Conservation (phyloP, 1,140 invertebrate species). For the Oncopodura yosiiana region DNA sequence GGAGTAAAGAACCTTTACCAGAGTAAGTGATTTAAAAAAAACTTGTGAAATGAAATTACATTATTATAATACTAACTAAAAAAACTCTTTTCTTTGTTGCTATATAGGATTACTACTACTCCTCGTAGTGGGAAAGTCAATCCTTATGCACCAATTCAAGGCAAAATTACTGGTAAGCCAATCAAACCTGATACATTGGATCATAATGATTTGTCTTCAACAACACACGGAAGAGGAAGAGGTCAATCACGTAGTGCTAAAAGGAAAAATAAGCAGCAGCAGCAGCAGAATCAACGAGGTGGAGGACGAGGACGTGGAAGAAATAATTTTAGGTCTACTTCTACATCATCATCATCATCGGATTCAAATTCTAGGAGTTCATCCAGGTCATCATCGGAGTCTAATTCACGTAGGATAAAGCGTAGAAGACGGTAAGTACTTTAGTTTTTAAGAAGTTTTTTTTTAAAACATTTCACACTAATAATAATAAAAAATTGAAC, state of each 20-base stretch:
- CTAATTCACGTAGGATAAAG: constrained; percentile 5
- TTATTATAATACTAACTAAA: constrained; percentile 10
- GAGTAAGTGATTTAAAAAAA: constrained; percentile 35
- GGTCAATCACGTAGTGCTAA: constrained; percentile 31
- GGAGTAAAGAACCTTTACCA: constrained; percentile 81
- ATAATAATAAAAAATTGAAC: neutral
- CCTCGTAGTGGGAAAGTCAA: constrained; percentile 21
- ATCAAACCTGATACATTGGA: constrained; percentile 23
- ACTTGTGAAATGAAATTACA: neutral
- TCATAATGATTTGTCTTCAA: constrained; percentile 40
- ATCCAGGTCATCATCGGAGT: constrained; percentile 20
- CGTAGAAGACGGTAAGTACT: constrained; percentile 14
- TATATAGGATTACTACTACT: constrained; percentile 10
- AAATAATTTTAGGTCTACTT: constrained; percentile 37
- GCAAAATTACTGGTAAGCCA: constrained; percentile 31
- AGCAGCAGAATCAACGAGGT: neutral
- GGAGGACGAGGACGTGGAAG: constrained; percentile 22
- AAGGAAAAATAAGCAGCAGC: neutral
- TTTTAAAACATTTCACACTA: neutral
- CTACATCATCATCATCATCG: constrained; percentile 37
- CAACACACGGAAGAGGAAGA: constrained; percentile 37
- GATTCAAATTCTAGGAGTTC: constrained; percentile 41
- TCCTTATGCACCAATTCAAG: constrained; percentile 27
- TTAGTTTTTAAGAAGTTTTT: neutral
- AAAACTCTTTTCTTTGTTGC: neutral